Evolutionary conservation across 2,797 vertebrate genomes (phyloP).

Genomic region (Hephaestus fuliginosus): DNA sequence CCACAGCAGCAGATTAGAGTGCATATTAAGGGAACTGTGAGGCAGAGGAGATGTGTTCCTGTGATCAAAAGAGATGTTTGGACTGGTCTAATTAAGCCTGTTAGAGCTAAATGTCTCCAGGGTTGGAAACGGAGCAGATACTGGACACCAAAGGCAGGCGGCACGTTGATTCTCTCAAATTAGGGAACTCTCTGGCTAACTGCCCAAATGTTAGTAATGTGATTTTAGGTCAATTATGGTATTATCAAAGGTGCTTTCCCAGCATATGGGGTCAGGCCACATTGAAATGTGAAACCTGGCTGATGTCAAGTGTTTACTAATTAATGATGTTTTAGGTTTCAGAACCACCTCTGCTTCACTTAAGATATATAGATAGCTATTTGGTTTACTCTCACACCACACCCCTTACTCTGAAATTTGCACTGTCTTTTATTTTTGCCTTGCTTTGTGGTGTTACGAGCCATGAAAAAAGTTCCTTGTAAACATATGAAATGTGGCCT

Average conservation of each 20-base stretch:
- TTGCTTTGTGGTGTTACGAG: neutral
- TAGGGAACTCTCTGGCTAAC: slow-evolving; percentile 61
- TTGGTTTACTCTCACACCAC: slow-evolving; percentile 24
- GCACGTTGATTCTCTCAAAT: slow-evolving; percentile 62
- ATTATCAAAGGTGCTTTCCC: slow-evolving; percentile 64
- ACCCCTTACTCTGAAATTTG: neutral
- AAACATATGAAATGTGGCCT: slow-evolving; percentile 36
- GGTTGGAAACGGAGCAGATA: slow-evolving; percentile 76
- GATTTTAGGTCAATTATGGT: slow-evolving; percentile 68
- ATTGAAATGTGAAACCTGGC: slow-evolving; percentile 53
- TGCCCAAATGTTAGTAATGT: slow-evolving; percentile 70
- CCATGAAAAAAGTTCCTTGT: slow-evolving; percentile 21
- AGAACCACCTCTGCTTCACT: slow-evolving; percentile 35
- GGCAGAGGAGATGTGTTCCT: slow-evolving; percentile 34
- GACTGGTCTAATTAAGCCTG: slow-evolving; percentile 72
- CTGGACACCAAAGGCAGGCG: slow-evolving; percentile 71
- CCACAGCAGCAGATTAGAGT: slow-evolving; percentile 6
- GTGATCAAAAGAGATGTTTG: slow-evolving; percentile 72
- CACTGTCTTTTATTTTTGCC: neutral
- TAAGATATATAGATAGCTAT: slow-evolving; percentile 31
- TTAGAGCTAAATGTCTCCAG: slow-evolving; percentile 78
- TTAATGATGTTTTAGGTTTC: slow-evolving; percentile 64
- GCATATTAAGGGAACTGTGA: neutral
- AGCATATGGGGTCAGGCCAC: slow-evolving; percentile 30
- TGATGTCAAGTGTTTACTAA: slow-evolving; percentile 60